Base-by-base conservation (phyloP, 2,797 vertebrate species). In the Anabas testudineus region DNA sequence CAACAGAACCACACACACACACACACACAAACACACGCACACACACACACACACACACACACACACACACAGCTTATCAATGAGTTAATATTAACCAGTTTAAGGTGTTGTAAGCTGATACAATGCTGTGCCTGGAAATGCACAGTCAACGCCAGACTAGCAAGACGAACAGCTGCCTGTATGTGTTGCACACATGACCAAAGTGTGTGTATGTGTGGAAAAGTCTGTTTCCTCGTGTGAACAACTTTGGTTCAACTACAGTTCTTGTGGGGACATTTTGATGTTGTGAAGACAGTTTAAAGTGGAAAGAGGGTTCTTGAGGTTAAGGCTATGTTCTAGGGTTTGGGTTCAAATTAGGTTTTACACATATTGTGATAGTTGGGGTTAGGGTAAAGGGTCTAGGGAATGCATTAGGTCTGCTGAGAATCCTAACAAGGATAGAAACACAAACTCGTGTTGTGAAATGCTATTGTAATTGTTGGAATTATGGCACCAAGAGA, bases 1-100 rank as follows among this genome's bases (percentile, higher is more conserved):
- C 1, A 9, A 53, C 18, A 24, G 10, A 47, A 26, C 14, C 10
- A 4, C n/a, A 42, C 41, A 7, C 49, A 19, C 4, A 34, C 24
- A 41, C 36, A 26, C 8, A 54, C 52, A 21, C 28, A 52, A 18
- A 4, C 19, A 43, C 32, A 7, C 42, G 21, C 10, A 4, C 16
- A 43, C 32, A 7, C 49, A 21, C 10, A 4, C 19, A 36, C 41
- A 7, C 34, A 22, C 12, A 5, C 21, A 45, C 42, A 7, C 51
- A 18, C 46, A 14, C 30, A 62, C 41, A 26, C 30, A 52, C 9
- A 60, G 19, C 24, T 76, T 83, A 84, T 82, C 70, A 39, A 21
- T 4, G 3, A 52, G 83, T 88, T 85, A 81, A 88, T 82, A 83
- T 90, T 79, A 82, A 87, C 80, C 47, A 34, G 48, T 45, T 68